Evolutionary conservation across 2,888 invertebrate species (phyloP), one percentile per base, ranked within the genome.

Genomic region (Megalurothrips usitatus): DNA sequence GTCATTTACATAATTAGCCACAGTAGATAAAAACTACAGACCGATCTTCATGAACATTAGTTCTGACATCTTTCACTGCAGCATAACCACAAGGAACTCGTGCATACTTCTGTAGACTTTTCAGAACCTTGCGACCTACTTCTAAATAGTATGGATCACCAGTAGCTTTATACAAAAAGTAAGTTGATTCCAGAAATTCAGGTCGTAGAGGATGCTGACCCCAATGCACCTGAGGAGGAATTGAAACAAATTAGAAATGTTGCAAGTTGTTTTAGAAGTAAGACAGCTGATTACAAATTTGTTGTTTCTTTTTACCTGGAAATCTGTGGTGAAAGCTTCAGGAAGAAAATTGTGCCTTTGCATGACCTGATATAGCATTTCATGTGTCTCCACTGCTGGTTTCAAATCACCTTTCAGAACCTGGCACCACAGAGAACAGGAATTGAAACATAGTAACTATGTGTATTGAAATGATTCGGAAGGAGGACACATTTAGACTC

Each of bases 351-450:
- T 98, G 87, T 99, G 98, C 85, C 96, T 91, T 88, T 98, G 96
- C 92, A 98, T 96, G 19, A 99, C 97, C 89, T 99, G 98, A 87
- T 97, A 98, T 2, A 99, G 90, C 97, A 99, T 98, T 88, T 99
- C 99, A 86, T 99, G 99, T 0, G 97, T 98, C 89, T 98, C 98
- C n/a, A 99, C 97, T 0, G 99, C 99, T 12, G 98, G 96, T 85
- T 96, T 94, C 17, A 99, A 92, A 87, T 99, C 99, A 0, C 99
- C 99, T 85, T 92, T 92, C 79, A 93, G 86, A 8, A 93, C 92
- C 91, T 92, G 84, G 9, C 79, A 83, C 10, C 43, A 82, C 1
- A 81, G 52, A 78, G 26, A 80, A 43, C 49, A 49, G 49, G 26
- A 79, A 47, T 52, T 47, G 28, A 23, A 19, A 26, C n/a, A 68